Evolutionary conservation across 2,113 vertebrate species (phyloP).

Genomic region (Spea bombifrons): DNA sequence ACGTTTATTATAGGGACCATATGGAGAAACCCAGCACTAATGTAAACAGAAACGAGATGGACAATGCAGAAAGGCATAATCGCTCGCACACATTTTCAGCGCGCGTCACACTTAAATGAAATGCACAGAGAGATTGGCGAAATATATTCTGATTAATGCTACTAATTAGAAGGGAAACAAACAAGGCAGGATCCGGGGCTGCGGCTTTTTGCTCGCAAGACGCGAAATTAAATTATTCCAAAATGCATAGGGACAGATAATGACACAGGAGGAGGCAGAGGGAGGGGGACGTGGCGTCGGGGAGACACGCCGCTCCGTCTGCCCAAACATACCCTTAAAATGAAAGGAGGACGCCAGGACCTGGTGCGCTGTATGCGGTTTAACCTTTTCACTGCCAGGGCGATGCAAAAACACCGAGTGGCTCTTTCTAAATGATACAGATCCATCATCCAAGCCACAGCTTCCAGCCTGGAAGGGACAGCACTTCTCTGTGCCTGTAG

Average conservation of each 20-base stretch:
- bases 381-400: background rate
- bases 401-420: background rate
- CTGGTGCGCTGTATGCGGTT: background rate
- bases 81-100: constrained; percentile 1
- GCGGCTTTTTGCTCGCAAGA: constrained; percentile 40
- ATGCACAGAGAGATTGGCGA: background rate
- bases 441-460: background rate
- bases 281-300: constrained; percentile 22
- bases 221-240: background rate
- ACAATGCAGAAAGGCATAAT: background rate
- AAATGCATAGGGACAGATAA: constrained; percentile 15
- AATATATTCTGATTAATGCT: constrained; percentile 66
- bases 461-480: too few species aligned
- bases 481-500: too few species aligned
- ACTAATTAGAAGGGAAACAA: constrained; percentile 72
- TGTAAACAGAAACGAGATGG: background rate
- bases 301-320: constrained; percentile 22
- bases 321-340: constrained; percentile 13
- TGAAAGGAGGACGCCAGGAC: background rate
- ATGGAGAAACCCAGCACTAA: constrained; percentile 17
- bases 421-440: background rate
- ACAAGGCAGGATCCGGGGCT: constrained; percentile 58
- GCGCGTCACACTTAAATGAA: constrained; percentile 1
- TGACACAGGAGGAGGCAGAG: background rate
- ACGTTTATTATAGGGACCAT: constrained; percentile 12